A percentile compares a stretch with the other conserved stretches of the same genome.
Evolutionary conservation across 2,113 vertebrate species (phyloP).

Genomic region (Microtus oregoni): DNA sequence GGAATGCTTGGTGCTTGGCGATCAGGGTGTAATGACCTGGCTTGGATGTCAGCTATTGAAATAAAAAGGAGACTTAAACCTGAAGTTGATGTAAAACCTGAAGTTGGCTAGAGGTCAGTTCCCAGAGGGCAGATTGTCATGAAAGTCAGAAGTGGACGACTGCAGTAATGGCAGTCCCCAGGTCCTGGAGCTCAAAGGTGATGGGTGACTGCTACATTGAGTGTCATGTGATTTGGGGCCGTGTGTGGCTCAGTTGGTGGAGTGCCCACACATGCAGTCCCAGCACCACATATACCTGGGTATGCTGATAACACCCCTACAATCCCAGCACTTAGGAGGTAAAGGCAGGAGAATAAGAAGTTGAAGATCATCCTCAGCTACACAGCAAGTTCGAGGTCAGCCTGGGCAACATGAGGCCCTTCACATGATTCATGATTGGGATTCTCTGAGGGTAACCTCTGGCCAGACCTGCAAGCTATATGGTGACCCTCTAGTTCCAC

Average conservation of each 20-base stretch:
- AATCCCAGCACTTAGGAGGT: no score
- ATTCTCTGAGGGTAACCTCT: rapidly evolving
- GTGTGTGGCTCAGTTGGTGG: neutral
- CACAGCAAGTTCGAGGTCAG: neutral
- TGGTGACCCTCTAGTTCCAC: neutral
- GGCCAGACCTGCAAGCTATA: rapidly evolving
- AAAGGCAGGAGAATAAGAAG: neutral
- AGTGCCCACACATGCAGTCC: no score
- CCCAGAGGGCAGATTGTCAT: rapidly evolving
- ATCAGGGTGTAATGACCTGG: rapidly evolving
- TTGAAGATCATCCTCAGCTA: neutral
- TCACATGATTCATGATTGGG: neutral
- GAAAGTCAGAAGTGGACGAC: neutral
- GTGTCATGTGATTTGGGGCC: neutral
- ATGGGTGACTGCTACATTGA: rapidly evolving
- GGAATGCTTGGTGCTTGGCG: neutral
- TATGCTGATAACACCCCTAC: no score
- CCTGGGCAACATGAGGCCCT: neutral
- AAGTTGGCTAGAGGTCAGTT: neutral
- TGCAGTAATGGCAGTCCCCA: rapidly evolving
- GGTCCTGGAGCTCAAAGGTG: rapidly evolving
- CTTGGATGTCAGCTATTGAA: neutral
- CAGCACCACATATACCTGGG: neutral
- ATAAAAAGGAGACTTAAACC: rapidly evolving
- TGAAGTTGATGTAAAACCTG: neutral